phyloP scores from a whole-genome alignment of 2,888 invertebrate species.

The Drosophila silvestris region DNA sequence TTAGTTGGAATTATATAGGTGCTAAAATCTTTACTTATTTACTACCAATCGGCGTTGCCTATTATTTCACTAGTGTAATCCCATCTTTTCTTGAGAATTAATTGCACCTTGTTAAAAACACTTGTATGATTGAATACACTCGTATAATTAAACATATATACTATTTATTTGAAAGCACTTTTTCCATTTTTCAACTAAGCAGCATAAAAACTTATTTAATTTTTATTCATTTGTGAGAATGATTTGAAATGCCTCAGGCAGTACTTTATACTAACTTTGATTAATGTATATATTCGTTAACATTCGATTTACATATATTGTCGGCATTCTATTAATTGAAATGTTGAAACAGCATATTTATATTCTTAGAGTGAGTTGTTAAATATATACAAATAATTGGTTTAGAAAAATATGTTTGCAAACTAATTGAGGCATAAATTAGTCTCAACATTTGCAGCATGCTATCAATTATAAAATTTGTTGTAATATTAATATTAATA shows the following conservation, averaged over 20 bases:
- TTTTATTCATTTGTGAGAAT: not conserved
- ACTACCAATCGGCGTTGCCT: conserved; percentile 2
- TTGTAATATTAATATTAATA: not conserved
- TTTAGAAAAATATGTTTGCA: not conserved
- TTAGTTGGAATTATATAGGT: conserved; percentile 25
- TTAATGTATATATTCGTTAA: not conserved
- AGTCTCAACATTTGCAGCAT: not conserved
- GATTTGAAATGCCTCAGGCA: not conserved
- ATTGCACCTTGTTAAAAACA: not conserved
- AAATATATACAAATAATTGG: not conserved
- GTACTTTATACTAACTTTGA: not conserved
- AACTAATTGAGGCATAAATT: not conserved
- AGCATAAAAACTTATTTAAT: too few relatives aligned
- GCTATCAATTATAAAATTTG: not conserved
- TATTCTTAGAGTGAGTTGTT: not conserved
- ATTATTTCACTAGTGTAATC: conserved; percentile 9
- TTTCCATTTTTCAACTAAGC: not conserved
- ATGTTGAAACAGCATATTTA: not conserved
- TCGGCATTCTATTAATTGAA: not conserved
- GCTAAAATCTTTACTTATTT: conserved; percentile 45
- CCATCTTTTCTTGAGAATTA: not conserved
- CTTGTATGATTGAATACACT: not conserved
- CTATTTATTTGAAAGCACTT: not conserved
- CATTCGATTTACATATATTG: not conserved
- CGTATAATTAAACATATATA: not conserved